These are phyloP conservation scores for Scaptomyza caliginosa DNA, from an alignment of 2,888 invertebrate genomes.

Conservation along the genomic window DNA sequence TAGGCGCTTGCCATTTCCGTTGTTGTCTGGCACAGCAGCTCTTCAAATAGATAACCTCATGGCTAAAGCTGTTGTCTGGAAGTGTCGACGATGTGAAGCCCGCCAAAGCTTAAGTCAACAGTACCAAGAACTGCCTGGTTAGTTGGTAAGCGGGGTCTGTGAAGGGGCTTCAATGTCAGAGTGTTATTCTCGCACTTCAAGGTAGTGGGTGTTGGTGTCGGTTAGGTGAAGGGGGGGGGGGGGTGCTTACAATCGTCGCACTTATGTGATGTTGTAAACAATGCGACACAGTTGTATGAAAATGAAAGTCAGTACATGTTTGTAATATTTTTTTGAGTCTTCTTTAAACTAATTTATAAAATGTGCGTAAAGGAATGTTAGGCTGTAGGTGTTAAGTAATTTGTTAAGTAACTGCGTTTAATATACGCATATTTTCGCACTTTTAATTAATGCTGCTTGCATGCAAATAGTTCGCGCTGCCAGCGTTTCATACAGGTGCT, in stretches of 20 bases:
- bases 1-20: constrained; percentile 36
- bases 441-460: too few species aligned
- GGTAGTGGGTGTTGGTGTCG: background rate
- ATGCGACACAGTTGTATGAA: constrained; percentile 36
- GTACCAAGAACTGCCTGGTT: constrained; percentile 26
- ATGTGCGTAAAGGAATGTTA: background rate
- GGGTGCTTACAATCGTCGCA: constrained; percentile 31
- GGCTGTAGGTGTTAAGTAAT: background rate
- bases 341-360: background rate
- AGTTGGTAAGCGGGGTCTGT: background rate
- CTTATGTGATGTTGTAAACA: constrained; percentile 38
- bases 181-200: constrained; percentile 22
- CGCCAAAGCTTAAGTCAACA: constrained; percentile 38
- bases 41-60: constrained; percentile 57
- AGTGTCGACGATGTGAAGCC: constrained; percentile 27
- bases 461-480: background rate
- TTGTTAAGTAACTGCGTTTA: background rate
- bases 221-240: too few species aligned
- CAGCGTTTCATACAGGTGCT: background rate
- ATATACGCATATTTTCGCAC: too few species aligned
- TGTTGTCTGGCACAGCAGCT: constrained; percentile 52
- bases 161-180: constrained; percentile 36
- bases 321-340: constrained; percentile 8
- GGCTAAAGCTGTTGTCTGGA: constrained; percentile 50
- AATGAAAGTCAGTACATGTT: constrained; percentile 18